These are phyloP conservation scores for Pandemis corylana DNA, from an alignment of 2,888 invertebrate genomes.

Conservation along the genomic window DNA sequence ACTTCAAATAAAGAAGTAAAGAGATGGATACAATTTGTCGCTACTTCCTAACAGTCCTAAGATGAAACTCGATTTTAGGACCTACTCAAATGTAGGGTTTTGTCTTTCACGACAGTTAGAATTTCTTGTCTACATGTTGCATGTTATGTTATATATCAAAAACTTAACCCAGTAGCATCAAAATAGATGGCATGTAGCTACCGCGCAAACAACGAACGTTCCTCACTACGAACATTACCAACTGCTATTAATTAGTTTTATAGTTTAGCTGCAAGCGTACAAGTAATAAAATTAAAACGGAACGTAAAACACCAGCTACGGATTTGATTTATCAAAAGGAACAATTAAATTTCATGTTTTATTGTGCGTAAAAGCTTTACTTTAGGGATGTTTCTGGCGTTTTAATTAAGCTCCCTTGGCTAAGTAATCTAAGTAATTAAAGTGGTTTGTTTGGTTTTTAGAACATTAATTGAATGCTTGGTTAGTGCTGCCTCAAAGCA, in stretches of 20 bases:
- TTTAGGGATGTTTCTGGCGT: slow-evolving; percentile 25
- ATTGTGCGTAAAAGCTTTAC: slow-evolving; percentile 33
- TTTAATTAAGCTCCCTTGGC: slow-evolving; percentile 15
- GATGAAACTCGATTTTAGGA: too few relatives aligned
- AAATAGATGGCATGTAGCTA: too few relatives aligned
- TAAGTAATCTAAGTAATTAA: slow-evolving; percentile 17
- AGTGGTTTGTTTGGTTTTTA: slow-evolving; percentile 8
- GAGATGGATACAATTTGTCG: too few relatives aligned
- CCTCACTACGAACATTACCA: neutral
- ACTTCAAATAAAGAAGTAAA: too few relatives aligned
- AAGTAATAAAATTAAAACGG: slow-evolving; percentile 37
- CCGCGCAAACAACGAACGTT: too few relatives aligned
- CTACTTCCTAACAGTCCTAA: too few relatives aligned
- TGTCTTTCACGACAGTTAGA: too few relatives aligned
- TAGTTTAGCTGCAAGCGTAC: slow-evolving; percentile 31
- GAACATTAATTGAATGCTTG: neutral
- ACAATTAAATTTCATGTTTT: slow-evolving; percentile 38
- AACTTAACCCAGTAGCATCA: too few relatives aligned
- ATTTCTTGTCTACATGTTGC: too few relatives aligned
- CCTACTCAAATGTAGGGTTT: too few relatives aligned
- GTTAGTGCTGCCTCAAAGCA: neutral
- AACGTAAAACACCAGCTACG: slow-evolving; percentile 28
- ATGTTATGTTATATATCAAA: too few relatives aligned
- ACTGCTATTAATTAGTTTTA: slow-evolving; percentile 36
- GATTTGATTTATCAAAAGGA: slow-evolving; percentile 39